Conservation (phyloP, 2,888 invertebrate species). For the Mythimna ferrago region DNA sequence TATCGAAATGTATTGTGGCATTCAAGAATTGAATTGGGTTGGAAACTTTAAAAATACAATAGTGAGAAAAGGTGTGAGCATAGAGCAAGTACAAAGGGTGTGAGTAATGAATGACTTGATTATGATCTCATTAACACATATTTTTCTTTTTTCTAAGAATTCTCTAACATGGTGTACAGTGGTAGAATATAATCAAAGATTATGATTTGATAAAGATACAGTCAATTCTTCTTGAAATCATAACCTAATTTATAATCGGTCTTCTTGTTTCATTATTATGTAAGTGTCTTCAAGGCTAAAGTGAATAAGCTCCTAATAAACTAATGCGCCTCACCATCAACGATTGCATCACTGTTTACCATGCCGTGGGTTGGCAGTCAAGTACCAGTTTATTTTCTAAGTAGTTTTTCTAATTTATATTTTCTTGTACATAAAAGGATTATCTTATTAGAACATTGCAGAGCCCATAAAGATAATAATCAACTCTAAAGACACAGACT, state of each 20-base stretch:
- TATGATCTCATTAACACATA: slow-evolving; percentile 24
- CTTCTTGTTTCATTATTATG: no score
- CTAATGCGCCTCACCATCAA: no score
- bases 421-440: background rate
- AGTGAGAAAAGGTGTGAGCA: slow-evolving; percentile 30
- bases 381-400: no score
- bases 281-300: no score
- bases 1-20: slow-evolving; percentile 37
- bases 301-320: no score
- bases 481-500: background rate
- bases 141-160: background rate
- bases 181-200: background rate
- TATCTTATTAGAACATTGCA: background rate
- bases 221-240: background rate
- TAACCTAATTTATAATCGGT: no score
- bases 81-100: slow-evolving; percentile 2
- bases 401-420: background rate
- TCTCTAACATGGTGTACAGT: background rate
- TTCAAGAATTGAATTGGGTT: slow-evolving; percentile 34
- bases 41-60: slow-evolving; percentile 36
- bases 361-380: no score
- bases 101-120: slow-evolving; percentile 48
- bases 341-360: no score
- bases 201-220: background rate
- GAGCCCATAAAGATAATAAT: background rate